These are phyloP conservation scores for Scaptomyza reducta DNA, from an alignment of 2,888 invertebrate species.

Conservation along the genomic window DNA sequence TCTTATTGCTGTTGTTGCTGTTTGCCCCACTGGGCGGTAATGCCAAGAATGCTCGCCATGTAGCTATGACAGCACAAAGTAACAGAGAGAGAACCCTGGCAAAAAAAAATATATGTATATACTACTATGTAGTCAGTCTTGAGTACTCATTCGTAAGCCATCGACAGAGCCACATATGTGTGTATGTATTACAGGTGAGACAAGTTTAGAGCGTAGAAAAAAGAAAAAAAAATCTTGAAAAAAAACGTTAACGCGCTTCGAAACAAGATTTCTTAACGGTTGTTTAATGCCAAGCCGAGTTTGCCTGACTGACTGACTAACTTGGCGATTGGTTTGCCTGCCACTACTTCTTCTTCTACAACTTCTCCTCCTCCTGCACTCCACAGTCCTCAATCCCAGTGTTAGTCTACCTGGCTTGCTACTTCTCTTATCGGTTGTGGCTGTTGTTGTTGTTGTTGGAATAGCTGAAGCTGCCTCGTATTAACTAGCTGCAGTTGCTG, in stretches of 20 bases:
- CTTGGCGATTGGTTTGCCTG: conserved; percentile 50
- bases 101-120: conserved; percentile 15
- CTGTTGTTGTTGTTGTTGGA: conserved; percentile 42
- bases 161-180: conserved; percentile 35
- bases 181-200: conserved; percentile 31
- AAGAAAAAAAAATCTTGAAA: conserved; percentile 5
- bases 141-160: conserved; percentile 27
- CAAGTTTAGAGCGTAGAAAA: conserved; percentile 42
- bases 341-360: conserved; percentile 13
- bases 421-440: conserved; percentile 32
- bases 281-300: conserved; percentile 73
- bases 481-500: conserved; percentile 76
- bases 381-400: conserved; percentile 22
- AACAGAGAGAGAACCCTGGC: conserved; percentile 47
- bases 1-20: background rate
- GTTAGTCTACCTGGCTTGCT: conserved; percentile 49
- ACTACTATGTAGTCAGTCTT: conserved; percentile 1
- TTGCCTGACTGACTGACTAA: conserved; percentile 66
- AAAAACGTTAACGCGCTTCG: conserved; percentile 63
- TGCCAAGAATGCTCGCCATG: conserved; percentile 57
- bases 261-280: conserved; percentile 82
- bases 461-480: conserved; percentile 63
- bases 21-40: conserved; percentile 61
- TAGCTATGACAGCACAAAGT: conserved; percentile 56
- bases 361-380: background rate